Evolutionary conservation across 2,113 vertebrate species (phyloP).

Genomic region (Gymnocephalus cernua): DNA sequence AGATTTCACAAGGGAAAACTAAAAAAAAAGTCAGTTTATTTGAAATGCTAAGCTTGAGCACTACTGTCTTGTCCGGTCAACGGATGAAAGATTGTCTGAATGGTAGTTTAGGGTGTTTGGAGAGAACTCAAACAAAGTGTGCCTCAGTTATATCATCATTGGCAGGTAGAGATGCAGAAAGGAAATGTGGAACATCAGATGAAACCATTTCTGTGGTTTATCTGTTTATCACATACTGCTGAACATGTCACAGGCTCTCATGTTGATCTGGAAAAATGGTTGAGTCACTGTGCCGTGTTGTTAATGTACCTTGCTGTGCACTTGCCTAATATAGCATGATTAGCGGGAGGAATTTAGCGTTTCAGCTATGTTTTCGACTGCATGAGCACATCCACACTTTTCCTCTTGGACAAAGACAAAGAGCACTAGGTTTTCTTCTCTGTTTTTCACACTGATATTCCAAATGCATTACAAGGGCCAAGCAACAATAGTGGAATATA

Average conservation of each 20-base stretch:
- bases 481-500: neutral
- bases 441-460: constrained; percentile 4
- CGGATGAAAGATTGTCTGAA: constrained; percentile 50
- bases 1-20: constrained; percentile 56
- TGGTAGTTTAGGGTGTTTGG: constrained; percentile 52
- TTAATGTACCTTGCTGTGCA: constrained; percentile 68
- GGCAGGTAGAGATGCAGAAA: constrained; percentile 8
- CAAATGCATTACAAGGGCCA: neutral
- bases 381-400: constrained; percentile 47
- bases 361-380: constrained; percentile 65
- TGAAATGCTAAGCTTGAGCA: constrained; percentile 44
- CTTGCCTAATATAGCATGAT: constrained; percentile 68
- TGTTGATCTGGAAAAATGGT: constrained; percentile 68
- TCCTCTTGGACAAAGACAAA: constrained; percentile 18
- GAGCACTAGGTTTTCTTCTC: neutral
- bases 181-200: constrained; percentile 20
- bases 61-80: constrained; percentile 26
- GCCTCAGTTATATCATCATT: constrained; percentile 31
- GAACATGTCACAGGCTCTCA: constrained; percentile 34
- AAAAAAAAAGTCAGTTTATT: constrained; percentile 52
- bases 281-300: constrained; percentile 57
- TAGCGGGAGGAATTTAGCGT: constrained; percentile 68
- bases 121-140: constrained; percentile 47
- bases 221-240: constrained; percentile 53
- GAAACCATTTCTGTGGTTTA: constrained; percentile 53